These are phyloP conservation scores for Ceyx cyanopectus DNA, from an alignment of 2,113 vertebrate genomes.

Conservation along the genomic window DNA sequence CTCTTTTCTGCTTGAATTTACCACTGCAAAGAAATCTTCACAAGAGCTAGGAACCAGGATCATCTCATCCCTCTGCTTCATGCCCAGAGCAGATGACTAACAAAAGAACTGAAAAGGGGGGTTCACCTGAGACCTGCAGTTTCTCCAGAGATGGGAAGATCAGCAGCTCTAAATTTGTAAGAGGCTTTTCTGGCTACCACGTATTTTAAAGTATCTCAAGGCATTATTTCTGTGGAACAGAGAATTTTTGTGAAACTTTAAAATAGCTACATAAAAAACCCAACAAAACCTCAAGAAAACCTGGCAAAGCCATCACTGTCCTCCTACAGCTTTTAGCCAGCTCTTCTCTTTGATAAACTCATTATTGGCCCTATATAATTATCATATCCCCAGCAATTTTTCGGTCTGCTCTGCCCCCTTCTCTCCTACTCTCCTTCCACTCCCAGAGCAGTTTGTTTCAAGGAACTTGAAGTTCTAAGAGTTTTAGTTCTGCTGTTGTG, in stretches of 20 bases:
- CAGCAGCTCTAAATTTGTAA: neutral
- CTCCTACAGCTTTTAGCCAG: conserved; percentile 58
- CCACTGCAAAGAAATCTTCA: neutral
- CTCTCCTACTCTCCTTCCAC: neutral
- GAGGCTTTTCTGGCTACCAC: neutral
- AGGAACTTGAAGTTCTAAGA: neutral
- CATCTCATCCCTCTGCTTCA: neutral
- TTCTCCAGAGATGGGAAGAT: neutral
- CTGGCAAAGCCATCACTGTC: conserved; percentile 43
- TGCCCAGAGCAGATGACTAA: neutral
- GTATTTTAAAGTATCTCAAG: neutral
- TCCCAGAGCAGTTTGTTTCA: neutral
- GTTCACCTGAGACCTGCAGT: neutral
- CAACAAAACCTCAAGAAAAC: neutral
- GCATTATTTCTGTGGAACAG: conserved; percentile 9
- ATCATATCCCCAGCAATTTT: conserved; percentile 24
- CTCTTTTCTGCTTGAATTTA: neutral
- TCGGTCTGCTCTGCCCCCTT: conserved; percentile 12
- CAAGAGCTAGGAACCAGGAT: neutral
- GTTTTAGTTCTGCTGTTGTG: neutral
- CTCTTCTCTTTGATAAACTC: conserved; percentile 51
- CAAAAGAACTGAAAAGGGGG: neutral
- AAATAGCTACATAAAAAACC: neutral
- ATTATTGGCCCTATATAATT: conserved; percentile 35
- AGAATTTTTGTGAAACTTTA: conserved; percentile 16